Conservation (phyloP, 2,797 vertebrate species). For the Thripadectes ignobilis region DNA sequence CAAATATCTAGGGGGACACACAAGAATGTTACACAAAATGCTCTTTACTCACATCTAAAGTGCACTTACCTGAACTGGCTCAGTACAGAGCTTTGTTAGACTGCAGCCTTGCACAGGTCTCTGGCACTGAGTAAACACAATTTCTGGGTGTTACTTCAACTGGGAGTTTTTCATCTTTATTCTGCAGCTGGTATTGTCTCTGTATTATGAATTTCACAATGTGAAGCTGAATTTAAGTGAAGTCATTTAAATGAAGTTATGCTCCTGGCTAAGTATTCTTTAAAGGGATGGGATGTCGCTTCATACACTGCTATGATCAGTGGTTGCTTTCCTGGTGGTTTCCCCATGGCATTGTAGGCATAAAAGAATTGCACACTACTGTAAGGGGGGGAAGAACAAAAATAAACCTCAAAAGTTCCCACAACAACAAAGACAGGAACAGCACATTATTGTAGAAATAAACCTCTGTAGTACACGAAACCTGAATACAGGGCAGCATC, state of each 20-base stretch:
- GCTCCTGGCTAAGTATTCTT: neutral
- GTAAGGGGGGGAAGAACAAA: neutral
- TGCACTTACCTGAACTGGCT: neutral
- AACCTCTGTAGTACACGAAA: neutral
- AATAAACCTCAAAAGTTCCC: neutral
- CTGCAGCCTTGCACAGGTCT: neutral
- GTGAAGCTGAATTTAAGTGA: neutral
- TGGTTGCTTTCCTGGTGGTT: neutral
- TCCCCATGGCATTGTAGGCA: neutral
- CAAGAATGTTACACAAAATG: neutral
- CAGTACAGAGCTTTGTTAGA: neutral
- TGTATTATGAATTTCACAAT: neutral
- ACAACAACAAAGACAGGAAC: neutral
- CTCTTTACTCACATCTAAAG: neutral
- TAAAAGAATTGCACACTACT: neutral
- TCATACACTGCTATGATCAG: fast-evolving
- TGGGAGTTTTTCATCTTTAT: neutral
- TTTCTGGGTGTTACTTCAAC: neutral
- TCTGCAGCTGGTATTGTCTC: neutral
- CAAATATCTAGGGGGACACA: neutral
- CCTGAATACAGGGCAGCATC: neutral
- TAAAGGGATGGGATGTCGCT: neutral
- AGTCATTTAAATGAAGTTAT: neutral
- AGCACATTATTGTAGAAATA: neutral
- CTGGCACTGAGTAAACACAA: neutral